Evolutionary conservation across 64 coral and sea anemone genomes (phyloP).

Genomic region (Anthopleura sola): DNA sequence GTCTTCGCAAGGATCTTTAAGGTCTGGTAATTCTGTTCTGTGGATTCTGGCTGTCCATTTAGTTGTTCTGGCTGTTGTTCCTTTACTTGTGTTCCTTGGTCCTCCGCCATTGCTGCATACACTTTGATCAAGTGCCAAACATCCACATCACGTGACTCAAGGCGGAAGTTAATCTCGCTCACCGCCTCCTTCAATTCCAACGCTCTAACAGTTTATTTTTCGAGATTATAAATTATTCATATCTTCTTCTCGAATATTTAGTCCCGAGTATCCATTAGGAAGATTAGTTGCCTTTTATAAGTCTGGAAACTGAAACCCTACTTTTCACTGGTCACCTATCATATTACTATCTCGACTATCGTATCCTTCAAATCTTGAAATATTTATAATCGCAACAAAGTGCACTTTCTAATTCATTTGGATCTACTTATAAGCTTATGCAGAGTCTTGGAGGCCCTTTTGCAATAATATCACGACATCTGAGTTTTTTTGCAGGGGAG

Average conservation of each 20-base stretch:
- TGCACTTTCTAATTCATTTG: not conserved
- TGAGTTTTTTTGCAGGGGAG: not conserved
- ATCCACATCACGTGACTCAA: constrained; percentile 1
- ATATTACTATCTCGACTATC: not conserved
- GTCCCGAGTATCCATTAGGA: not conserved
- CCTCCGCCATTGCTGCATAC: constrained; percentile 9
- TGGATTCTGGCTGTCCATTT: not conserved
- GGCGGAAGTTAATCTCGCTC: not conserved
- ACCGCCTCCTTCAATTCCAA: not conserved
- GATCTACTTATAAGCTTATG: not conserved
- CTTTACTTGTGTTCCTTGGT: not conserved
- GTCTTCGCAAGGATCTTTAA: not conserved
- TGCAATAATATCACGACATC: not conserved
- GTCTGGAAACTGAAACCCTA: not conserved
- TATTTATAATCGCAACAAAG: not conserved
- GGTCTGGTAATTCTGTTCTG: not conserved
- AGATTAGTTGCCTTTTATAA: not conserved
- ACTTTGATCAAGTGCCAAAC: not conserved
- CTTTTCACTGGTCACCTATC: not conserved
- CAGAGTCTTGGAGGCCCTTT: not conserved
- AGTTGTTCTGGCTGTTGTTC: not conserved
- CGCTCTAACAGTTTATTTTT: not conserved
- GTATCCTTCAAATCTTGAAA: not conserved
- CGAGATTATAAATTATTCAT: not conserved
- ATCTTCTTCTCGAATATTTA: not conserved